Evolutionary conservation across 2,888 invertebrate species (phyloP).

Genomic region (Drosophila lutescens): DNA sequence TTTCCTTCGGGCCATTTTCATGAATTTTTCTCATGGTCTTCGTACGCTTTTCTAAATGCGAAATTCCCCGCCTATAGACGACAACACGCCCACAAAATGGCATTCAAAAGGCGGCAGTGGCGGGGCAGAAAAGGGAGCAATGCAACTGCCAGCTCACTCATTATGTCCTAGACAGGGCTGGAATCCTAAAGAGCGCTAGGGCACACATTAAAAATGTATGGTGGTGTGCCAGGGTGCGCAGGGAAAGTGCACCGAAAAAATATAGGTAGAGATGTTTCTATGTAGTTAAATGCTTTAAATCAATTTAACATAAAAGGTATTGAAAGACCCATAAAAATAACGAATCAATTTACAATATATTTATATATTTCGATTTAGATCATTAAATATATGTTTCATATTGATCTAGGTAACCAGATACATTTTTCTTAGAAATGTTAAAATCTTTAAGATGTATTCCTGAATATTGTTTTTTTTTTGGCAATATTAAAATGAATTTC

Average conservation of each 20-base stretch:
- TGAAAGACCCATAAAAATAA: no score
- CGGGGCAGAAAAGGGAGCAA: neutral
- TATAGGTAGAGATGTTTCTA: neutral
- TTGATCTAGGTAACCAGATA: no score
- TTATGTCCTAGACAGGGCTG: slow-evolving; percentile 49
- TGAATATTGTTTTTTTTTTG: no score
- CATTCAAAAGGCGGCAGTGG: slow-evolving; percentile 16
- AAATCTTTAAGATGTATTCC: no score
- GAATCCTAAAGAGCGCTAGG: slow-evolving; percentile 35
- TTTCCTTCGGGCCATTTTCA: slow-evolving; percentile 12
- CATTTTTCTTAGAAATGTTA: no score
- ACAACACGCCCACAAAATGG: slow-evolving; percentile 44
- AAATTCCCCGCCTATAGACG: slow-evolving; percentile 27
- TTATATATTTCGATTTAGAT: no score
- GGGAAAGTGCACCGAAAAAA: slow-evolving; percentile 9
- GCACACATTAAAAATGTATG: slow-evolving; percentile 48
- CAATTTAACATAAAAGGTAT: no score
- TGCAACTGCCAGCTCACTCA: slow-evolving; percentile 46
- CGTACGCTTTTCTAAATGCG: slow-evolving; percentile 42
- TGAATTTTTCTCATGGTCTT: slow-evolving; percentile 47
- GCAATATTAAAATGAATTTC: no score
- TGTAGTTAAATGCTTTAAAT: no score
- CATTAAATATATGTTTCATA: no score
- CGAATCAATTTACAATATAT: no score
- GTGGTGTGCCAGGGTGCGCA: neutral